phyloP scores from a whole-genome alignment of 2,888 invertebrate genomes.

The Platycnemis pennipes region DNA sequence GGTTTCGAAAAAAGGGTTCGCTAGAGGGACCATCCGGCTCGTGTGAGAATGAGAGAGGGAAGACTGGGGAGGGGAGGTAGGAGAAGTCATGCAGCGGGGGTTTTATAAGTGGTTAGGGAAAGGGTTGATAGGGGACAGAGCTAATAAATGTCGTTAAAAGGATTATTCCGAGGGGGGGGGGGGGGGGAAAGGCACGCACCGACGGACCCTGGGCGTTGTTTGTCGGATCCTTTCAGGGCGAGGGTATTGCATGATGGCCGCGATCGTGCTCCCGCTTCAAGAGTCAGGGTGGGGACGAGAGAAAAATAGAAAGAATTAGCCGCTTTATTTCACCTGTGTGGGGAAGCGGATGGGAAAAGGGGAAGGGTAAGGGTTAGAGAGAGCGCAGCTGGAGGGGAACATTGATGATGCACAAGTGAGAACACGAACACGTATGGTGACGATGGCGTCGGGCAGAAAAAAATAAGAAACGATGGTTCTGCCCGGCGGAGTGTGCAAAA shows the following conservation, averaged over 20 bases:
- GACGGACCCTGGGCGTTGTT: background rate
- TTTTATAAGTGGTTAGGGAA: background rate
- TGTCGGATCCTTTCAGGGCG: background rate
- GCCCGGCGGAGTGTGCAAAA: background rate
- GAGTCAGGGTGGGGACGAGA: background rate
- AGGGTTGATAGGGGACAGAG: background rate
- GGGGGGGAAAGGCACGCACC: background rate
- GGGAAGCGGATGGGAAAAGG: background rate
- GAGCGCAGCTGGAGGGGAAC: background rate
- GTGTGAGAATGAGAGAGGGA: background rate
- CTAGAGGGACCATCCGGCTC: background rate
- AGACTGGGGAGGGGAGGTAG: background rate
- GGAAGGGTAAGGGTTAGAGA: background rate
- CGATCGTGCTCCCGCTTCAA: background rate
- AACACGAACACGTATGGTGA: background rate
- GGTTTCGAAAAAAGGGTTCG: background rate
- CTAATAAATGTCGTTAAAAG: constrained; percentile 9
- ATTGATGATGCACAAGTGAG: background rate
- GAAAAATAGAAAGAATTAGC: constrained; percentile 16
- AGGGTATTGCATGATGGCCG: background rate
- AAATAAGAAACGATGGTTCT: background rate
- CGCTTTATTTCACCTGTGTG: constrained; percentile 1
- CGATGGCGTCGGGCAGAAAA: background rate
- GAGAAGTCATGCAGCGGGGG: background rate
- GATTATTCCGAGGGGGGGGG: background rate